These are phyloP conservation scores for Corapipo altera DNA, from an alignment of 2,113 vertebrate genomes.

Conservation along the genomic window DNA sequence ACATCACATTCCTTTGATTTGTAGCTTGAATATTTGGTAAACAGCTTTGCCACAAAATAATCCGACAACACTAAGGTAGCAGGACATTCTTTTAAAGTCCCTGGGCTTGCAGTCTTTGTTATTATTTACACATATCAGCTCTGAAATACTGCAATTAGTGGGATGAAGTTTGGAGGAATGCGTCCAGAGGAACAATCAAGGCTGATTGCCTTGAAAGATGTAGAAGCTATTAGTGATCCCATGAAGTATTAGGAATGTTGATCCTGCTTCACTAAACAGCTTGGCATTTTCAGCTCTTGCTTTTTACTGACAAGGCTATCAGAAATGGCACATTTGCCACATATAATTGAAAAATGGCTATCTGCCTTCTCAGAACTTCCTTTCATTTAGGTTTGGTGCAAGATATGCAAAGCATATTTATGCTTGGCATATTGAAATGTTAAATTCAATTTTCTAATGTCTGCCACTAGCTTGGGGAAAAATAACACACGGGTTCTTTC, in stretches of 20 bases:
- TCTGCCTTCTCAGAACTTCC: constrained; percentile 59
- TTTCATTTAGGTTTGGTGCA: constrained; percentile 54
- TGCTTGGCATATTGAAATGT: constrained; percentile 33
- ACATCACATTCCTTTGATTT: constrained; percentile 57
- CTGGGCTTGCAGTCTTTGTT: not conserved
- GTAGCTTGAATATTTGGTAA: constrained; percentile 41
- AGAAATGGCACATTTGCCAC: constrained; percentile 60
- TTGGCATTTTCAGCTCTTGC: constrained; percentile 51
- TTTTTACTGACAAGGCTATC: constrained; percentile 57
- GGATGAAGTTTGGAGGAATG: constrained; percentile 43
- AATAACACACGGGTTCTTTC: constrained; percentile 27
- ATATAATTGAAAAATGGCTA: constrained; percentile 71
- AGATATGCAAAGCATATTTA: constrained; percentile 64
- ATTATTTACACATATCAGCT: constrained; percentile 52
- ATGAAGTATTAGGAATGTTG: constrained; percentile 45
- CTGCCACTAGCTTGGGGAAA: constrained; percentile 1
- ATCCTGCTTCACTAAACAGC: constrained; percentile 20
- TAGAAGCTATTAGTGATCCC: constrained; percentile 36
- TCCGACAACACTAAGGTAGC: constrained; percentile 23
- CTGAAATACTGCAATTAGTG: constrained; percentile 48
- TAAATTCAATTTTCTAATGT: constrained; percentile 57
- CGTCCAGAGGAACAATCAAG: constrained; percentile 49
- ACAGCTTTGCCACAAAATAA: constrained; percentile 44
- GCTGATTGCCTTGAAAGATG: not conserved
- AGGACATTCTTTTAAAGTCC: not conserved